Percentiles rank a stretch among this genome's conserved stretches.
These are phyloP conservation scores for Rattus rattus DNA, from an alignment of 2,113 vertebrate genomes.

Conservation along the genomic window DNA sequence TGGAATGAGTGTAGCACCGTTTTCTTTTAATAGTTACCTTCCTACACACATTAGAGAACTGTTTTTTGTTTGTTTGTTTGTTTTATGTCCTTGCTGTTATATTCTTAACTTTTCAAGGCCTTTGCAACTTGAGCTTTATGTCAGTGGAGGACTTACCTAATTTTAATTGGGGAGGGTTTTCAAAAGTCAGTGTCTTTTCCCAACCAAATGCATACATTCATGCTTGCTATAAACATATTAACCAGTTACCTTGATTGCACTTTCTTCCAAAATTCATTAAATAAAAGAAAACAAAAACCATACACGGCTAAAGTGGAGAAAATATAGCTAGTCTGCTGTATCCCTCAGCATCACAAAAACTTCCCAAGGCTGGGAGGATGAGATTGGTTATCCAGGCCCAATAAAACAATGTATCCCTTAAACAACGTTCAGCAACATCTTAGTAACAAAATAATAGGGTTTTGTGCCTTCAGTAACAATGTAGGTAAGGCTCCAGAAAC, in stretches of 20 bases:
- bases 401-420: slow-evolving; percentile 26
- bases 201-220: neutral
- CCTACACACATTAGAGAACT: neutral
- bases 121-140: neutral
- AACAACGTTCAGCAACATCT: neutral
- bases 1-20: neutral
- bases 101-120: neutral
- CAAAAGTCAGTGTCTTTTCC: neutral
- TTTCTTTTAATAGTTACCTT: neutral
- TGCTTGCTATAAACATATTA: neutral
- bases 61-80: neutral
- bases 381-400: neutral
- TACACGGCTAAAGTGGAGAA: neutral
- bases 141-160: neutral
- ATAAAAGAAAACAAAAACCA: neutral
- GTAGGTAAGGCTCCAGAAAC: neutral
- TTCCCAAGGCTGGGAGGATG: neutral
- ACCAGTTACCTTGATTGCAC: neutral
- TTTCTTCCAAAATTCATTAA: neutral
- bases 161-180: neutral
- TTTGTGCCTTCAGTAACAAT: neutral
- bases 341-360: neutral
- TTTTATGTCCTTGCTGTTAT: neutral
- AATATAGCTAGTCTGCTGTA: neutral
- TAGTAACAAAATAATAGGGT: neutral